A percentile compares a stretch with the other conserved stretches of the same genome.
Conservation (phyloP, 1,140 invertebrate genomes). For the Drosophila repletoides region DNA sequence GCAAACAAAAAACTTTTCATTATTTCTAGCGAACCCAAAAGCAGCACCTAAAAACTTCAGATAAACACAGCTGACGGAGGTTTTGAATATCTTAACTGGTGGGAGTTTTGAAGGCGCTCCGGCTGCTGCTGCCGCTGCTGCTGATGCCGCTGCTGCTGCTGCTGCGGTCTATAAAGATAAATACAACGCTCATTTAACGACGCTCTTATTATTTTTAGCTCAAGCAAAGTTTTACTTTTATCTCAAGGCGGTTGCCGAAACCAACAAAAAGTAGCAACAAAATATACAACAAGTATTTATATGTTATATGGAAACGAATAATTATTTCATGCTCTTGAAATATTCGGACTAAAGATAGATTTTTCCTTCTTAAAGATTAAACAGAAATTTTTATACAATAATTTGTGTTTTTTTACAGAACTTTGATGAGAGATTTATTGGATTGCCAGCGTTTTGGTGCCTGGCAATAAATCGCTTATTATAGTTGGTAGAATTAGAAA, state of each 20-base stretch:
- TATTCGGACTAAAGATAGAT: background rate
- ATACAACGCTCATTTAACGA: constrained; percentile 22
- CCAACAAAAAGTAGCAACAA: constrained; percentile 20
- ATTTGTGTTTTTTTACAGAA: too few relatives aligned
- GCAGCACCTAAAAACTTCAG: constrained; percentile 29
- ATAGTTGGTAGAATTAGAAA: too few relatives aligned
- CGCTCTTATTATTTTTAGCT: constrained; percentile 38
- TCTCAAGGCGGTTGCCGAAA: constrained; percentile 1
- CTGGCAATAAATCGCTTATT: too few relatives aligned
- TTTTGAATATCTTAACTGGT: too few relatives aligned
- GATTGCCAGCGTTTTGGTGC: too few relatives aligned
- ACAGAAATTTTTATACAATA: too few relatives aligned
- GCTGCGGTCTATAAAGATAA: constrained; percentile 28
- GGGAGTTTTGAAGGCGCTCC: too few relatives aligned
- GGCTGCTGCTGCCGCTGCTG: too few relatives aligned
- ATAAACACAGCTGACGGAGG: constrained; percentile 21
- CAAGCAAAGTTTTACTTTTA: constrained; percentile 25
- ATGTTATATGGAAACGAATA: background rate
- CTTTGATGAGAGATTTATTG: too few relatives aligned
- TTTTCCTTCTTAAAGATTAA: background rate
- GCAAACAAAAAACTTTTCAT: constrained; percentile 34
- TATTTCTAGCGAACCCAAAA: constrained; percentile 25
- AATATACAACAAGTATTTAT: background rate
- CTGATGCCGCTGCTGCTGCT: too few relatives aligned
- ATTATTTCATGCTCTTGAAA: background rate